A percentile compares a stretch with the other conserved stretches of the same genome.
These are phyloP conservation scores for Drosophila jambulina DNA, from an alignment of 1,140 invertebrate genomes.

Conservation along the genomic window DNA sequence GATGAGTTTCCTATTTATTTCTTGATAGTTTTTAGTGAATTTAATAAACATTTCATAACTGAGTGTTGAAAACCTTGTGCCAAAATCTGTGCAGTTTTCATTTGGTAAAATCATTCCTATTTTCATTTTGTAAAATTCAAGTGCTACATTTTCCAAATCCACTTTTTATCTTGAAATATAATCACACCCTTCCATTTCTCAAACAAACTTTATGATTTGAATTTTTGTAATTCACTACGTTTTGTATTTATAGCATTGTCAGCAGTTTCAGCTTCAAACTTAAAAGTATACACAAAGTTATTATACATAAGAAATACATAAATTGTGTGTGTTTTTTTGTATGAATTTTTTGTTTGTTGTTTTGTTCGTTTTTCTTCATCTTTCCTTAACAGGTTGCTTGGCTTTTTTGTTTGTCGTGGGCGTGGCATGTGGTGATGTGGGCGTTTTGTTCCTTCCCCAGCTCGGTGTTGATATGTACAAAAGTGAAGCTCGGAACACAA, in stretches of 20 bases:
- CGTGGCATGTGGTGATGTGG: constrained; percentile 58
- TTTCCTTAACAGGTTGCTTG: constrained; percentile 46
- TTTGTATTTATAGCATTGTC: constrained; percentile 82
- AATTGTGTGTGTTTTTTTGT: constrained; percentile 70
- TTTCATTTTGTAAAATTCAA: background rate
- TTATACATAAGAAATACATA: constrained; percentile 60
- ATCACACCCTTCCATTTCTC: background rate
- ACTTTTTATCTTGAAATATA: background rate
- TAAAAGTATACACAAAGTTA: constrained; percentile 72
- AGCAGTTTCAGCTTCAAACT: constrained; percentile 72
- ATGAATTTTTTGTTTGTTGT: constrained; percentile 47
- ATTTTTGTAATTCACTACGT: constrained; percentile 80
- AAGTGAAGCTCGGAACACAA: constrained; percentile 53
- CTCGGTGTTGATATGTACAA: constrained; percentile 66
- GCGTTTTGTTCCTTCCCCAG: constrained; percentile 43
- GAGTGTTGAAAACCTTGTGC: background rate
- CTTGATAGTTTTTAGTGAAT: background rate
- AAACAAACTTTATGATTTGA: constrained; percentile 17
- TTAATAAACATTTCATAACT: background rate
- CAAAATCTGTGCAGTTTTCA: background rate
- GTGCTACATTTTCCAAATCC: background rate
- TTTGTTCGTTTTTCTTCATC: constrained; percentile 46
- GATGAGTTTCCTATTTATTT: too few relatives aligned
- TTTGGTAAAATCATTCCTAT: too few relatives aligned
- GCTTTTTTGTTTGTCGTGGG: constrained; percentile 52